Evolutionary conservation across 2,113 vertebrate genomes (phyloP), one percentile per base, ranked within the genome.

Genomic region (Misgurnus mizolepis): DNA sequence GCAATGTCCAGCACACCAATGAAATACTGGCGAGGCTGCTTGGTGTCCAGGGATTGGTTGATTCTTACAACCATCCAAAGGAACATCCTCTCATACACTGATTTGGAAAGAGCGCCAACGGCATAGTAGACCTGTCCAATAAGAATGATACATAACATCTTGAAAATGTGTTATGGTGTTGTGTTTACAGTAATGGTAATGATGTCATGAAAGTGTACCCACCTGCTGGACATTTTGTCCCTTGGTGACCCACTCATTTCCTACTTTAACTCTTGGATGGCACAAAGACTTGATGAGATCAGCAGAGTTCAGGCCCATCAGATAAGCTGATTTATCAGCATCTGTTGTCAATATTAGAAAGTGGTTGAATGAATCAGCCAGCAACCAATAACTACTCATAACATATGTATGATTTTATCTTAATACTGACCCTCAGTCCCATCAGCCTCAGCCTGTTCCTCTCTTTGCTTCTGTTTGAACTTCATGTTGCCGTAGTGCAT

Each of bases 1-100:
- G 93, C 90, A 5, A 96, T 97, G 85, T 97, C 96, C 81, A 97
- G 67, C 66, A 97, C 96, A 4, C 96, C 96, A 53, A 97, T 97
- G 91, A 94, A 97, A 87, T 89, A 94, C 45, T 47, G 45, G 7
- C 45, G 45, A 8, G 45, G 10, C 45, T 47, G 45, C 45, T 47
- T 47, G 45, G 45, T 47, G 4, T 47, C 45, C 45, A 47, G 45
- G 45, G 45, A 47, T 47, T 47, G 45, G 7, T 47, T 56, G 53
- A 95, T 95, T 64, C 92, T 90, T 0, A 72, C 70, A 84, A 95
- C 94, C 94, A 95, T 95, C 94, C 94, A 95, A 58, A 88, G 86
- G 87, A 95, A 95, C 94, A 95, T 95, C 87, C 92, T 96, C 87
- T 96, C 95, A 0, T 97, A 96, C 85, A 96, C 94, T 0, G 95